phyloP scores from a whole-genome alignment of 2,888 invertebrate species.

The Drymonia ruficornis region DNA sequence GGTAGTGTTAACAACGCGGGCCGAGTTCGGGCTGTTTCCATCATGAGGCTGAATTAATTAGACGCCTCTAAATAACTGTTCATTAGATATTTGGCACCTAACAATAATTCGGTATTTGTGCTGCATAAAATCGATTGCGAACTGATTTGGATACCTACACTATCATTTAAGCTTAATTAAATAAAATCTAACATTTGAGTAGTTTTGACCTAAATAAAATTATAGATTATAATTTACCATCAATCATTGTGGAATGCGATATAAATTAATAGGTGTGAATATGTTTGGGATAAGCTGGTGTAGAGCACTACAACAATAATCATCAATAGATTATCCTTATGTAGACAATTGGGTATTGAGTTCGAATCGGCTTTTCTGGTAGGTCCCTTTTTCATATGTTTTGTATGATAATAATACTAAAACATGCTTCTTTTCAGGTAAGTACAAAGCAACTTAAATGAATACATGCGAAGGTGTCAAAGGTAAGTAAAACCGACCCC shows the following conservation, averaged over 20 bases:
- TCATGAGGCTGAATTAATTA: slow-evolving; percentile 48
- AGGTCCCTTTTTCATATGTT: background rate
- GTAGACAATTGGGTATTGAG: too few relatives aligned
- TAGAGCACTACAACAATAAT: too few relatives aligned
- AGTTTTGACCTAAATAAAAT: too few relatives aligned
- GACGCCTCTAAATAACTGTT: slow-evolving; percentile 34
- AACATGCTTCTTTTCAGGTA: slow-evolving; percentile 54
- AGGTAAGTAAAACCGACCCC: slow-evolving; percentile 43
- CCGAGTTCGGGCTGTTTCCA: slow-evolving; percentile 19
- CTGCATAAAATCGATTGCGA: background rate
- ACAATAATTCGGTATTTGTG: slow-evolving; percentile 22
- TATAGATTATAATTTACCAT: too few relatives aligned
- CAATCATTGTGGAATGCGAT: too few relatives aligned
- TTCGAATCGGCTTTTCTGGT: too few relatives aligned
- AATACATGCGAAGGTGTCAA: slow-evolving; percentile 39
- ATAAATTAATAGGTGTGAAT: too few relatives aligned
- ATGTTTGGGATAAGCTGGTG: too few relatives aligned
- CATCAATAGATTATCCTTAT: too few relatives aligned
- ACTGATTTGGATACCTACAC: background rate
- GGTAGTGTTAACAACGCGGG: slow-evolving; percentile 38
- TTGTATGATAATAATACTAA: too few relatives aligned
- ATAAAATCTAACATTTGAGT: too few relatives aligned
- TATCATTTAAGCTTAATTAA: too few relatives aligned
- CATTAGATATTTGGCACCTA: slow-evolving; percentile 38
- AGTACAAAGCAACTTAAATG: slow-evolving; percentile 31